Conservation (phyloP, 2,797 vertebrate genomes). For the Lates japonicus region DNA sequence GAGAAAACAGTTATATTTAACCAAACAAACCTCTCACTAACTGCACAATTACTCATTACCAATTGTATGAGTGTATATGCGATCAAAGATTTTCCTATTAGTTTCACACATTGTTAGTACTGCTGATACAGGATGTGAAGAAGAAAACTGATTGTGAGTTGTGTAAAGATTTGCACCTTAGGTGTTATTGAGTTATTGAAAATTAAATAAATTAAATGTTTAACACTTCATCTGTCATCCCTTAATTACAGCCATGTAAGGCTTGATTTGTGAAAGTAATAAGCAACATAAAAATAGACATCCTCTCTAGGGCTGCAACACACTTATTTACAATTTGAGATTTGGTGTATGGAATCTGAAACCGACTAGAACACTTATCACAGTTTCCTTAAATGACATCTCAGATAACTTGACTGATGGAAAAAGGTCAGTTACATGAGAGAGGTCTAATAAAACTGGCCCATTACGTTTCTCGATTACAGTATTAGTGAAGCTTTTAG, state of each 20-base stretch:
- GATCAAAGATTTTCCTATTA: not conserved
- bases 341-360: not conserved
- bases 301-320: not conserved
- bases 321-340: not conserved
- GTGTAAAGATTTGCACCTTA: slow-evolving; percentile 32
- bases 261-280: not conserved
- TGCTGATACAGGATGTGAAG: not conserved
- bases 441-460: not conserved
- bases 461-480: not conserved
- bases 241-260: not conserved
- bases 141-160: not conserved
- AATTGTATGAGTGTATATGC: not conserved
- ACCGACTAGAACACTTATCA: not conserved
- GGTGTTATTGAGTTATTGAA: not conserved
- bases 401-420: no score
- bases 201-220: not conserved
- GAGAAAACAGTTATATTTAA: not conserved
- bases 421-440: not conserved
- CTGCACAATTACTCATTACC: slow-evolving; percentile 18
- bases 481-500: not conserved
- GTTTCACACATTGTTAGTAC: not conserved
- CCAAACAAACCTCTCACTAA: slow-evolving; percentile 1
- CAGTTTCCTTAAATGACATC: no score
- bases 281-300: accelerated
- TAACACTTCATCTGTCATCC: not conserved